phyloP scores from a whole-genome alignment of 2,888 invertebrate genomes.

The Idaea aversata region DNA sequence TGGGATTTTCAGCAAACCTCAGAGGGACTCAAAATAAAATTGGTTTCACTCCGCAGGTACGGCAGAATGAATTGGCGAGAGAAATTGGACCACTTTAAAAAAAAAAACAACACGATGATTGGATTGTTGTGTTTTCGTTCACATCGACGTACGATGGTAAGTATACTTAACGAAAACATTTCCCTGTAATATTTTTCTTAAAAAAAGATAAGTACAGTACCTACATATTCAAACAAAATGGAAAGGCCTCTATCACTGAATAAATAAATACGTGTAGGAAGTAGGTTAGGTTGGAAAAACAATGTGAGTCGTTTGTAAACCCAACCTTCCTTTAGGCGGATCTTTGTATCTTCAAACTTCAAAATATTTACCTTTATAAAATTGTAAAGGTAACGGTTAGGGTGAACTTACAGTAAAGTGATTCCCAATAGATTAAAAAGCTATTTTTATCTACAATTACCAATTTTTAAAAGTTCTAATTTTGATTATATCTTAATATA shows the following conservation, averaged over 20 bases:
- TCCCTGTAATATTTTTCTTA: background rate
- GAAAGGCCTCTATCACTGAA: background rate
- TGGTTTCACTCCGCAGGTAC: conserved; percentile 10
- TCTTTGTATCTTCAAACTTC: background rate
- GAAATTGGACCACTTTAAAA: background rate
- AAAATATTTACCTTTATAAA: background rate
- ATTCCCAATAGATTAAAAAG: no score
- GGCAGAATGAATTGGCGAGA: conserved; percentile 4
- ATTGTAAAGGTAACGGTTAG: no score
- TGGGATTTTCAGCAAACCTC: conserved; percentile 15
- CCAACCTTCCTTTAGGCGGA: background rate
- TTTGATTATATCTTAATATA: no score
- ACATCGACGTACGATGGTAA: background rate
- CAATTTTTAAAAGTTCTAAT: no score
- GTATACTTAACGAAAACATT: background rate
- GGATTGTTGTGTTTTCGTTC: background rate
- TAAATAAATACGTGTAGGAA: background rate
- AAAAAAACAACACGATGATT: background rate
- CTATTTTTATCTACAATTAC: no score
- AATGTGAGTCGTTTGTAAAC: background rate
- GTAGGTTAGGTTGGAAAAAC: background rate
- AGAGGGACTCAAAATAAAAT: conserved; percentile 13
- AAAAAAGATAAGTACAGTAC: background rate
- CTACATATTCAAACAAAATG: background rate
- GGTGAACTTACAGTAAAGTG: no score